Percentiles rank a stretch among this genome's conserved stretches.
Evolutionary conservation across 2,888 invertebrate species (phyloP).

Genomic region (Choreutis nemorana): DNA sequence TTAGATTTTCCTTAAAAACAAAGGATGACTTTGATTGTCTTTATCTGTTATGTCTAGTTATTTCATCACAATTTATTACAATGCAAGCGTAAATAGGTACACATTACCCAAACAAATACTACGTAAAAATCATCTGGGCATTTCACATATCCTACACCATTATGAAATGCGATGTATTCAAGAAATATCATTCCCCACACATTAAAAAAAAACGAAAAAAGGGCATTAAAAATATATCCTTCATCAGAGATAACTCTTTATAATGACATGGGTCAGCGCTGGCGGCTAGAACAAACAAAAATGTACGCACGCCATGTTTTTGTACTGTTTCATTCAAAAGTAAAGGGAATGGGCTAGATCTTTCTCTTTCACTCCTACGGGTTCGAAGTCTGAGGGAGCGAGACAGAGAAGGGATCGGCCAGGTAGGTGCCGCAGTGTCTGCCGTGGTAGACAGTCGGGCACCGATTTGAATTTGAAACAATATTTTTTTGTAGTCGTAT

Average conservation of each 20-base stretch:
- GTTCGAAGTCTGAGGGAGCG: conserved; percentile 13
- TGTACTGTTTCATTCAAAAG: conserved; percentile 30
- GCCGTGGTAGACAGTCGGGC: conserved; percentile 50
- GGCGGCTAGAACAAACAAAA: conserved; percentile 64
- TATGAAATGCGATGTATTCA: conserved; percentile 46
- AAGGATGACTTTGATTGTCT: no score
- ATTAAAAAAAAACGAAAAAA: conserved; percentile 32
- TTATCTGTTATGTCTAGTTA: not conserved
- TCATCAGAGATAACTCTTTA: conserved; percentile 60
- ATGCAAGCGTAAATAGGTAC: no score
- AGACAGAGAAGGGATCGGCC: conserved; percentile 32
- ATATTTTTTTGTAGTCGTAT: conserved; percentile 23
- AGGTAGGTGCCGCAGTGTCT: conserved; percentile 61
- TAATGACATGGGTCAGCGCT: conserved; percentile 59
- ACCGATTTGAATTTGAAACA: no score
- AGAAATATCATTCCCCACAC: conserved; percentile 60
- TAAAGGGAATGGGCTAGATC: conserved; percentile 13
- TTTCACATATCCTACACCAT: conserved; percentile 26
- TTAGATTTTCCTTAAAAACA: no score
- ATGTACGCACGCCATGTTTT: conserved; percentile 34
- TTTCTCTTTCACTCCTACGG: conserved; percentile 14
- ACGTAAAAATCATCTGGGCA: not conserved
- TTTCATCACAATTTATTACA: not conserved
- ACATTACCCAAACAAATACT: no score
- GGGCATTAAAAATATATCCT: conserved; percentile 56